phyloP scores from a whole-genome alignment of 2,113 vertebrate genomes.

The Tursiops truncatus region DNA sequence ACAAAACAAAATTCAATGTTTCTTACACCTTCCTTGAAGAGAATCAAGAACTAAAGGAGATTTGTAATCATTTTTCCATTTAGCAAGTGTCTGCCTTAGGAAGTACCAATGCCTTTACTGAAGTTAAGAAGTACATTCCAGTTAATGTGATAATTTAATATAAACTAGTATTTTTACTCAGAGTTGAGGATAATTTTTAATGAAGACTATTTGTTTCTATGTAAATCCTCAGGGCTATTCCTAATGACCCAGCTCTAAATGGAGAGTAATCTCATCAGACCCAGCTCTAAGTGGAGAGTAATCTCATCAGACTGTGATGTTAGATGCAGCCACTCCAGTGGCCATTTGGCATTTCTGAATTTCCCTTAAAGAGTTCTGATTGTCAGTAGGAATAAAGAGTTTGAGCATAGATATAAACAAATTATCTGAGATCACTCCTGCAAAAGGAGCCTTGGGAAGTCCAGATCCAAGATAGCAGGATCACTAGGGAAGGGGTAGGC shows the following conservation, averaged over 20 bases:
- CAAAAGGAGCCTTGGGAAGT: not conserved
- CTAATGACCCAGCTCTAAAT: constrained; percentile 37
- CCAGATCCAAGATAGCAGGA: not conserved
- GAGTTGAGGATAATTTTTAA: constrained; percentile 55
- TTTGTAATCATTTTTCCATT: not conserved
- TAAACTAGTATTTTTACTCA: constrained; percentile 35
- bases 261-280: not conserved
- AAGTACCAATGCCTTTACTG: constrained; percentile 26
- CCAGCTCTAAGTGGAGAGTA: not conserved
- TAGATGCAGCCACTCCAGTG: not conserved
- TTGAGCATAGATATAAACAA: not conserved
- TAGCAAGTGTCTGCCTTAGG: not conserved
- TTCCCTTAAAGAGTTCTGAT: not conserved
- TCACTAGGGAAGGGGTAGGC: not conserved
- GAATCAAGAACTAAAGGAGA: not conserved
- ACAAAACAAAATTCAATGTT: not conserved
- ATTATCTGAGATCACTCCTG: not conserved
- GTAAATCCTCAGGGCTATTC: not conserved
- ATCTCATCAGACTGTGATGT: not conserved
- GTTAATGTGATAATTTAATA: constrained; percentile 52
- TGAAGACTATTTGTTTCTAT: constrained; percentile 58
- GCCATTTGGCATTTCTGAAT: not conserved
- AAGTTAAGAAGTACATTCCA: constrained; percentile 3
- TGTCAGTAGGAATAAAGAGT: not conserved
- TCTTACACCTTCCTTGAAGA: not conserved